Evolutionary conservation across 2,113 vertebrate genomes (phyloP).

Genomic region (Eublepharis macularius): DNA sequence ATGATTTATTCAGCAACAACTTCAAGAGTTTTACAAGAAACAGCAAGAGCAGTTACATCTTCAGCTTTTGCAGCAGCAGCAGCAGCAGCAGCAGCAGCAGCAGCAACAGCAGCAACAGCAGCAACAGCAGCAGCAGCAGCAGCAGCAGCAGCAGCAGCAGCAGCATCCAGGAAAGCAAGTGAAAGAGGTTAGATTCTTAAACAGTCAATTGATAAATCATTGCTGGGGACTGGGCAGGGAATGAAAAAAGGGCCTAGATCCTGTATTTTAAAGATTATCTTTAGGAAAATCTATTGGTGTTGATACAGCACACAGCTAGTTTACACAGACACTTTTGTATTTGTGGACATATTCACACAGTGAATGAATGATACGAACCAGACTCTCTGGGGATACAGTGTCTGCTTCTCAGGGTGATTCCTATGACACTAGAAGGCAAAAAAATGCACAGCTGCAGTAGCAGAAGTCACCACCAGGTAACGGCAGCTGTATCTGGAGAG

Average conservation of each 20-base stretch:
- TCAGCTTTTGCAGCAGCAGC: slow-evolving; percentile 98
- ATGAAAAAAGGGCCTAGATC: not conserved
- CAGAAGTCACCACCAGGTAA: not conserved
- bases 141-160: slow-evolving; percentile 68
- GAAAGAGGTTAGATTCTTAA: slow-evolving; percentile 87
- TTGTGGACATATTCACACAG: not conserved
- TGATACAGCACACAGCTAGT: not conserved
- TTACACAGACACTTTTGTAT: not conserved
- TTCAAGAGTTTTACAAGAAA: slow-evolving; percentile 99
- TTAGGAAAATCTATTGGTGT: not conserved
- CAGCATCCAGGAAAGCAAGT: slow-evolving; percentile 91
- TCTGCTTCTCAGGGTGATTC: not conserved
- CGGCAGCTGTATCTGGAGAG: slow-evolving; percentile 12
- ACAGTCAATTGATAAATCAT: not conserved
- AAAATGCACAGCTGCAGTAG: not conserved
- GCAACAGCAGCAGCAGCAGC: slow-evolving; percentile 69
- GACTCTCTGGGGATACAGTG: not conserved
- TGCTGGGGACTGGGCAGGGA: slow-evolving; percentile 25
- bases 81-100: slow-evolving; percentile 78
- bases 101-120: slow-evolving; percentile 76
- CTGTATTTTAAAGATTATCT: slow-evolving; percentile 42
- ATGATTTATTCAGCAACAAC: slow-evolving; percentile 96
- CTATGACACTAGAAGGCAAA: not conserved
- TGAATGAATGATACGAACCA: not conserved
- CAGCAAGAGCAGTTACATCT: slow-evolving; percentile 99